Percentiles rank a stretch among this genome's conserved stretches.
Conservation (phyloP, 2,113 vertebrate genomes). For the Coturnix japonica region DNA sequence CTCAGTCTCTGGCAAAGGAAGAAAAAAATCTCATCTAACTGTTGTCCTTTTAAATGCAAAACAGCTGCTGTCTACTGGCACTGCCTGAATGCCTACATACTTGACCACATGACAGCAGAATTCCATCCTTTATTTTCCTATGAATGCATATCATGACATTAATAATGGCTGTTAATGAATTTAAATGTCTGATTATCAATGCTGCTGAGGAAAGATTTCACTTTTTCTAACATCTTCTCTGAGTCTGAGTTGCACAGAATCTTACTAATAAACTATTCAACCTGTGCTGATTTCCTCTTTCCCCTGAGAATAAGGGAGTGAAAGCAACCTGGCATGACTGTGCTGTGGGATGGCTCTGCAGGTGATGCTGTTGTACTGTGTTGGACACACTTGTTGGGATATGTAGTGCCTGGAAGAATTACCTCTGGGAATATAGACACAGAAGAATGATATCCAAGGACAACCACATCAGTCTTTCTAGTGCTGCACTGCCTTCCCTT, state of each 20-base stretch:
- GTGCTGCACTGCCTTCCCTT: not conserved
- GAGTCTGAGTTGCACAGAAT: not conserved
- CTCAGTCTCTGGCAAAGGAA: slow-evolving; percentile 30
- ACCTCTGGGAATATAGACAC: not conserved
- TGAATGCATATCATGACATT: slow-evolving; percentile 6
- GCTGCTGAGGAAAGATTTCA: not conserved
- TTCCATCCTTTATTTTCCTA: slow-evolving; percentile 44
- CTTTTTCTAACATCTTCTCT: not conserved
- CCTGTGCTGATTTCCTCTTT: not conserved
- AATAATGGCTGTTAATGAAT: not conserved
- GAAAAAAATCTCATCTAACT: slow-evolving; percentile 11
- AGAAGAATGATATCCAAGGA: not conserved
- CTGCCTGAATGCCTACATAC: not conserved
- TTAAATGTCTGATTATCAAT: not conserved
- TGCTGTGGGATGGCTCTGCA: not conserved
- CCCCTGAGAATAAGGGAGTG: not conserved
- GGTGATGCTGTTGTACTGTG: not conserved
- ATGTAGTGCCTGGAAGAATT: not conserved
- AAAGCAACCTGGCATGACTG: not conserved
- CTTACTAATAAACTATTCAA: not conserved
- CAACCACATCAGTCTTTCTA: not conserved
- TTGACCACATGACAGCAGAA: slow-evolving; percentile 42
- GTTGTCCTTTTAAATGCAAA: slow-evolving; percentile 30
- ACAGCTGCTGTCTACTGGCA: slow-evolving; percentile 44
- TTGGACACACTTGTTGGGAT: not conserved